phyloP scores from a whole-genome alignment of 1,140 invertebrate species.

The Lysiphlebus fabarum region DNA sequence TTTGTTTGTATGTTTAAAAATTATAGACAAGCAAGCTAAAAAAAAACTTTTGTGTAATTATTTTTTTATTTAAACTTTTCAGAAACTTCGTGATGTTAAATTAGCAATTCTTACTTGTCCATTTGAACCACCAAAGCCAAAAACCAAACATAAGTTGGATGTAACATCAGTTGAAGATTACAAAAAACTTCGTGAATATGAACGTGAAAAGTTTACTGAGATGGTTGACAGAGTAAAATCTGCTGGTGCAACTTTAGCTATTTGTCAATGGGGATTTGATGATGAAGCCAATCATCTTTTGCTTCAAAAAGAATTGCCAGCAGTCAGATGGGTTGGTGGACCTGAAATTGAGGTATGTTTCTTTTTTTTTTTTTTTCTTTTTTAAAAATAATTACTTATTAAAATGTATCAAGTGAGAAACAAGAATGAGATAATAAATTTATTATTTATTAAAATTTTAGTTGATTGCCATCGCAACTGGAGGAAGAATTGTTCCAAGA shows the following conservation, averaged over 20 bases:
- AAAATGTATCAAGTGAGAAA: conserved; percentile 93
- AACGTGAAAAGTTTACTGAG: conserved; percentile 91
- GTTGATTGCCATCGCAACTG: no score
- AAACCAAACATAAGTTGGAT: conserved; percentile 99
- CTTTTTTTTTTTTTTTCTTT: no score
- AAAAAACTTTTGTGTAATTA: no score
- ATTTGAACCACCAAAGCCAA: conserved; percentile 99
- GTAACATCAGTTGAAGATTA: conserved; percentile 96
- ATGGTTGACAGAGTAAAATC: conserved; percentile 96
- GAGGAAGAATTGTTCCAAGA: no score
- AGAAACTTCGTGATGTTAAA: conserved; percentile 81
- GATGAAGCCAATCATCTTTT: conserved; percentile 99
- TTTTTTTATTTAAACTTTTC: no score
- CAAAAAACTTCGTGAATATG: conserved; percentile 87
- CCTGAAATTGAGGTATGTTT: no score
- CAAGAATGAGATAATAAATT: conserved; percentile 94
- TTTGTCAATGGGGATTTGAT: conserved; percentile 99
- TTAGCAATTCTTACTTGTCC: conserved; percentile 98
- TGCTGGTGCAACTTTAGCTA: conserved; percentile 91
- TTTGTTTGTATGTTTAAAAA: no score
- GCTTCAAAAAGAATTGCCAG: conserved; percentile 87
- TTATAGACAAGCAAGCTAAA: no score
- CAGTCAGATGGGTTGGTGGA: no score
- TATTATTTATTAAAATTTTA: no score
- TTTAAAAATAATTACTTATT: no score